Percentiles rank a stretch among this genome's conserved stretches.
Evolutionary conservation across 1,140 invertebrate species (phyloP).

Genomic region (Hormaphis cornu): DNA sequence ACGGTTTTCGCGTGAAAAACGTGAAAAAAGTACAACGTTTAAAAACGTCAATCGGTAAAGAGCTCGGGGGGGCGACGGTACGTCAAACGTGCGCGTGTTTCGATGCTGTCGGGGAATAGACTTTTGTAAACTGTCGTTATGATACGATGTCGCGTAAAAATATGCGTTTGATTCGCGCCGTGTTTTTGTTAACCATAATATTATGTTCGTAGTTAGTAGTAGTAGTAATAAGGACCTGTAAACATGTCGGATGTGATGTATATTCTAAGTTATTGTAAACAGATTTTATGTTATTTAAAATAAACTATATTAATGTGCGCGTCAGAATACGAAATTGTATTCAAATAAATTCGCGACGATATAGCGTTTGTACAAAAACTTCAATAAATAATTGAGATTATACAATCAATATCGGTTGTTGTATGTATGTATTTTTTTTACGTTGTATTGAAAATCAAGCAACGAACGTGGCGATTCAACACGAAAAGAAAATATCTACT

Average conservation of each 20-base stretch:
- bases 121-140: slow-evolving; percentile 17
- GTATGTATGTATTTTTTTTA: neutral
- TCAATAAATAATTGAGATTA: slow-evolving; percentile 1
- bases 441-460: no score
- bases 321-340: neutral
- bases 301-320: neutral
- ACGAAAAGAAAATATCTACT: no score
- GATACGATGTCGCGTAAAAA: no score
- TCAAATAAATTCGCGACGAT: slow-evolving; percentile 8
- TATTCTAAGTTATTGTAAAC: slow-evolving; percentile 17
- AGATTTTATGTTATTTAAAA: neutral
- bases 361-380: neutral
- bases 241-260: slow-evolving; percentile 15
- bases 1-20: no score
- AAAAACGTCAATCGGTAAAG: no score
- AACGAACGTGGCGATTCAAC: no score
- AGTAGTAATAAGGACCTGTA: neutral
- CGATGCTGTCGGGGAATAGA: no score
- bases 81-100: no score
- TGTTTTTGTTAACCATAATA: slow-evolving; percentile 7
- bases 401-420: slow-evolving; percentile 2
- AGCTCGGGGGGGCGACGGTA: no score
- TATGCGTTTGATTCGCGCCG: no score
- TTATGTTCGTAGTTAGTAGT: neutral
- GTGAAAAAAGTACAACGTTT: no score